Conservation (phyloP, 2,888 invertebrate genomes). For the Cosmia trapezina region DNA sequence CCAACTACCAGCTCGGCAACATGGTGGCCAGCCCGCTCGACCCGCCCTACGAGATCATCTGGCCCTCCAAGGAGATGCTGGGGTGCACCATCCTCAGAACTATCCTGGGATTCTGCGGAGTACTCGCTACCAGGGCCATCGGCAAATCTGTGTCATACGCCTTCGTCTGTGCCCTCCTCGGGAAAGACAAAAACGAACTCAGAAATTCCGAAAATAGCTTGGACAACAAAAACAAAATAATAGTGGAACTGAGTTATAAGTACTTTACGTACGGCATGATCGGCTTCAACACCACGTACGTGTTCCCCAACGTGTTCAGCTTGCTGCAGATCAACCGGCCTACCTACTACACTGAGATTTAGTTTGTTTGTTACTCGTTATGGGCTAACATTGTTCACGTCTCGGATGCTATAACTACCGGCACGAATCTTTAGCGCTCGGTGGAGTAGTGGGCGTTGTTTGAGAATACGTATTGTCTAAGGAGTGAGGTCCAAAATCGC, state of each 20-base stretch:
- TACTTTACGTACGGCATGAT: constrained; percentile 95
- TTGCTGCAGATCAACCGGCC: constrained; percentile 94
- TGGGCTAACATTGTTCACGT: constrained; percentile 18
- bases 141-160: constrained; percentile 93
- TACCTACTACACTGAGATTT: constrained; percentile 96
- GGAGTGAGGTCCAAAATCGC: too few relatives aligned
- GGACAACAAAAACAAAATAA: constrained; percentile 93
- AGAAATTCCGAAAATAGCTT: constrained; percentile 92
- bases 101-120: constrained; percentile 93
- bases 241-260: constrained; percentile 95
- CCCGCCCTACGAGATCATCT: constrained; percentile 94
- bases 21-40: constrained; percentile 90
- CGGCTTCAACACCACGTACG: constrained; percentile 94
- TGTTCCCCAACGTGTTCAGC: constrained; percentile 94
- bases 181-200: constrained; percentile 92
- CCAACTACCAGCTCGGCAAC: constrained; percentile 95
- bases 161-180: constrained; percentile 92
- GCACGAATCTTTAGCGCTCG: too few relatives aligned
- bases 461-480: too few relatives aligned
- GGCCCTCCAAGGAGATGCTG: constrained; percentile 94
- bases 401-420: constrained; percentile 20
- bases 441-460: too few relatives aligned
- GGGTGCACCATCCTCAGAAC: constrained; percentile 93
- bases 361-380: constrained; percentile 69
- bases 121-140: constrained; percentile 92